Evolutionary conservation across 2,888 invertebrate species (phyloP).

Genomic region (Ecliptopera silaceata): DNA sequence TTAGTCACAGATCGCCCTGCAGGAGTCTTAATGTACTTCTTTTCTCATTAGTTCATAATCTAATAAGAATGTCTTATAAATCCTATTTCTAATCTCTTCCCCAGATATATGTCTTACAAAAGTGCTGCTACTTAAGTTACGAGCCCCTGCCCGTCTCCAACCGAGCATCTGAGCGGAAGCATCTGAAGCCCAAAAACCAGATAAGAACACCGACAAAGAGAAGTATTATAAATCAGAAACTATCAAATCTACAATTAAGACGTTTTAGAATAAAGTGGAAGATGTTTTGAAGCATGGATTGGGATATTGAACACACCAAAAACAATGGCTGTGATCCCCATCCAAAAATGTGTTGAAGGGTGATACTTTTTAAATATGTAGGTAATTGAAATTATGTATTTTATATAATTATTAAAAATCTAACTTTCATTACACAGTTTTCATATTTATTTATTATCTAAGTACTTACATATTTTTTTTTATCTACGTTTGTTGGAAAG

Average conservation of each 20-base stretch:
- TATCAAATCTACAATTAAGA: conserved; percentile 78
- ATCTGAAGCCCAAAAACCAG: conserved; percentile 23
- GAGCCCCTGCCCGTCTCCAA: conserved; percentile 12
- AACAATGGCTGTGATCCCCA: too few relatives aligned
- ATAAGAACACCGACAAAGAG: conserved; percentile 70
- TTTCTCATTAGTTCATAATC: conserved; percentile 1
- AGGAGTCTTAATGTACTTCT: not conserved
- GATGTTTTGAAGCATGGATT: conserved; percentile 9
- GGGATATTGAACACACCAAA: not conserved
- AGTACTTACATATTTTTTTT: too few relatives aligned
- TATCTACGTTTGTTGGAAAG: too few relatives aligned
- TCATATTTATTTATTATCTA: too few relatives aligned
- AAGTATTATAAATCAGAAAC: conserved; percentile 77
- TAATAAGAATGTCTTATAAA: conserved; percentile 10
- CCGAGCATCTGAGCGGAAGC: conserved; percentile 23
- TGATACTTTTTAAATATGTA: too few relatives aligned
- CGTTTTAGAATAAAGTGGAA: conserved; percentile 44
- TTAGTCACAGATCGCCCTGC: too few relatives aligned
- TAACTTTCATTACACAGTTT: too few relatives aligned
- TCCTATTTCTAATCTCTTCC: conserved; percentile 12
- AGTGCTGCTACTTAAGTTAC: conserved; percentile 14
- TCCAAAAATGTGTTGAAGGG: too few relatives aligned
- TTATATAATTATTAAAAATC: too few relatives aligned
- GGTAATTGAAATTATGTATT: too few relatives aligned
- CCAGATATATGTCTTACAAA: conserved; percentile 7